Percentiles rank a stretch among this genome's conserved stretches.
phyloP scores from a whole-genome alignment of 2,888 invertebrate genomes.

The Fragum whitleyi region DNA sequence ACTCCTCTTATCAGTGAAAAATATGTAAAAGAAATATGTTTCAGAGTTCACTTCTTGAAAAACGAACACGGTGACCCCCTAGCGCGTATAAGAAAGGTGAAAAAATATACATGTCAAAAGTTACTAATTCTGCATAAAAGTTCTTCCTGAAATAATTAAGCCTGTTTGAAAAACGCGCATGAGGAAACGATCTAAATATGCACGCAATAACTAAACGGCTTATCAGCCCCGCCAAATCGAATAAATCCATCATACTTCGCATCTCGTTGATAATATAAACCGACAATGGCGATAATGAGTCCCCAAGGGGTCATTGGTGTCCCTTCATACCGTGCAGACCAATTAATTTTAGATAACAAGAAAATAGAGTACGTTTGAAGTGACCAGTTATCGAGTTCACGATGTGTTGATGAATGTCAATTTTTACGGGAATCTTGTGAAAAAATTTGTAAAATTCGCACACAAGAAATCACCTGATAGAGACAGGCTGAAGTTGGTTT shows the following conservation, averaged over 20 bases:
- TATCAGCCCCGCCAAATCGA: constrained; percentile 20
- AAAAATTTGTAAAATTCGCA: constrained; percentile 12
- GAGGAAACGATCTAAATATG: background rate
- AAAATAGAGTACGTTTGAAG: constrained; percentile 42
- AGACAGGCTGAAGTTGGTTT: background rate
- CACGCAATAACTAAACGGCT: constrained; percentile 22
- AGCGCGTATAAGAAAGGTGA: no score
- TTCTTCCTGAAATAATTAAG: background rate
- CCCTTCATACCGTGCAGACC: constrained; percentile 36
- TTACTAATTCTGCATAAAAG: no score
- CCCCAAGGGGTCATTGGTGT: constrained; percentile 52
- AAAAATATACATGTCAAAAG: no score
- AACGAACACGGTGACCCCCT: no score
- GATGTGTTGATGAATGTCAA: constrained; percentile 24
- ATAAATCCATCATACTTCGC: constrained; percentile 20
- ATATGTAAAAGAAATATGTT: no score
- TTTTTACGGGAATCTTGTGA: constrained; percentile 19
- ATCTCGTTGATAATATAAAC: constrained; percentile 21
- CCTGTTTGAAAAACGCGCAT: background rate
- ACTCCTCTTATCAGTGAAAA: no score
- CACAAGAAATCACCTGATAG: background rate
- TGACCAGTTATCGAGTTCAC: constrained; percentile 7
- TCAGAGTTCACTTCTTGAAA: no score
- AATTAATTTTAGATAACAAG: constrained; percentile 60
- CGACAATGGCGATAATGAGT: constrained; percentile 27